These are phyloP conservation scores for Apotomis capreana DNA, from an alignment of 2,888 invertebrate genomes.

Conservation along the genomic window DNA sequence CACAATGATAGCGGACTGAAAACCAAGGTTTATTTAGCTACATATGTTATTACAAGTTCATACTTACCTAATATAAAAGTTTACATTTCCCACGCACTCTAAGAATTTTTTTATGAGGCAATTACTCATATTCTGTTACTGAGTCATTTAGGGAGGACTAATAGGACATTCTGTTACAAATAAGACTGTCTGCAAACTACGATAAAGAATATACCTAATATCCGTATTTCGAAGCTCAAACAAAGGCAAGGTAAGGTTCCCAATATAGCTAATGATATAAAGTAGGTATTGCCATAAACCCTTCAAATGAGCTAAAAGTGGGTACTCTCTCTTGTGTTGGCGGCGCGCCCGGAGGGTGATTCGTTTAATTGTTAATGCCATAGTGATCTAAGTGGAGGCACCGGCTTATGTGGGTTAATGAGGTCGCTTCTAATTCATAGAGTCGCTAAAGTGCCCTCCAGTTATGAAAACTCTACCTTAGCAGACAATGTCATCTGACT, in stretches of 20 bases:
- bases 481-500: slow-evolving; percentile 6
- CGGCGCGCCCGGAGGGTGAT: slow-evolving; percentile 56
- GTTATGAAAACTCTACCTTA: slow-evolving; percentile 56
- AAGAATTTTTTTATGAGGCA: no score
- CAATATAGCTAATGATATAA: slow-evolving; percentile 33
- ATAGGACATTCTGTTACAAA: no score
- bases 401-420: slow-evolving; percentile 76
- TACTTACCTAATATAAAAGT: no score
- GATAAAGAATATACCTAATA: no score
- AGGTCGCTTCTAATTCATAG: slow-evolving; percentile 76
- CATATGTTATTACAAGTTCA: no score
- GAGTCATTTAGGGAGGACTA: no score
- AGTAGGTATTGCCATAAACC: slow-evolving; percentile 41
- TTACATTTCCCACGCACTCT: no score
- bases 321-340: slow-evolving; percentile 31
- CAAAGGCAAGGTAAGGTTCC: slow-evolving; percentile 23
- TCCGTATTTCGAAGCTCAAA: neutral
- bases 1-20: neutral
- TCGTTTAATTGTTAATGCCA: slow-evolving; percentile 75
- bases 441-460: slow-evolving; percentile 64
- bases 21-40: neutral
- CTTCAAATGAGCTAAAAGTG: slow-evolving; percentile 40
- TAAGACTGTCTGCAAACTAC: no score
- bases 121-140: no score
- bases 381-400: slow-evolving; percentile 66